Percentiles rank a stretch among this genome's conserved stretches.
Conservation (phyloP, 2,888 invertebrate species). For the Eristalis tenax region DNA sequence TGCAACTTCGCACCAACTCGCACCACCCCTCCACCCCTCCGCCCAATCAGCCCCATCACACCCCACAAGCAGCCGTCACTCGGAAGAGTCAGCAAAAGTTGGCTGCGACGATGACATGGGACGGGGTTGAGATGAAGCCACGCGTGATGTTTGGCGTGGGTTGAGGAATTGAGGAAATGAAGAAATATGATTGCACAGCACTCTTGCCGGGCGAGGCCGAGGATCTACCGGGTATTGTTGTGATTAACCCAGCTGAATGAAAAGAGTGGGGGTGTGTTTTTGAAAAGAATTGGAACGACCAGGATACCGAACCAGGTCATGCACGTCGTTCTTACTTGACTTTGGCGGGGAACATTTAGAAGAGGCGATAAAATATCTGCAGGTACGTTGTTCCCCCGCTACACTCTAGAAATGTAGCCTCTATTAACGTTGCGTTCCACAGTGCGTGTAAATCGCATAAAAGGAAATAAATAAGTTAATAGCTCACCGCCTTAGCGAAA, state of each 20-base stretch:
- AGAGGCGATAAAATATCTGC: neutral
- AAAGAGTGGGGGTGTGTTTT: neutral
- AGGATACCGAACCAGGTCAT: constrained; percentile 12
- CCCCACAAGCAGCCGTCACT: neutral
- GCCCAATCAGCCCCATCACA: neutral
- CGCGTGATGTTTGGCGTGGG: constrained; percentile 63
- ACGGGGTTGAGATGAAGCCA: constrained; percentile 17
- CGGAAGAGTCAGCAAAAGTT: neutral
- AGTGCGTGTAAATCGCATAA: constrained; percentile 14
- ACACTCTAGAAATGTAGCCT: neutral
- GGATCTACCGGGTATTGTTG: constrained; percentile 23
- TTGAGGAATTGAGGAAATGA: constrained; percentile 61
- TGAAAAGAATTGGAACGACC: neutral
- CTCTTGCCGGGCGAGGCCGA: neutral
- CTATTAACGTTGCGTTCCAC: neutral
- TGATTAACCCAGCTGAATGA: constrained; percentile 13
- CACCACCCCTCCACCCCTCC: neutral
- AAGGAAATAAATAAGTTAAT: constrained; percentile 14
- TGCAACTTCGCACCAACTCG: constrained; percentile 33
- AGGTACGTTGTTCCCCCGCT: neutral
- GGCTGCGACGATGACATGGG: neutral
- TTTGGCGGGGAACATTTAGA: neutral
- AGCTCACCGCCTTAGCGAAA: constrained; percentile 2
- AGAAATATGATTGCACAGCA: constrained; percentile 53
- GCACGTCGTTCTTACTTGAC: constrained; percentile 3